Evolutionary conservation across 2,113 vertebrate species (phyloP), one percentile per base, ranked within the genome.

Genomic region (Cheilinus undulatus): DNA sequence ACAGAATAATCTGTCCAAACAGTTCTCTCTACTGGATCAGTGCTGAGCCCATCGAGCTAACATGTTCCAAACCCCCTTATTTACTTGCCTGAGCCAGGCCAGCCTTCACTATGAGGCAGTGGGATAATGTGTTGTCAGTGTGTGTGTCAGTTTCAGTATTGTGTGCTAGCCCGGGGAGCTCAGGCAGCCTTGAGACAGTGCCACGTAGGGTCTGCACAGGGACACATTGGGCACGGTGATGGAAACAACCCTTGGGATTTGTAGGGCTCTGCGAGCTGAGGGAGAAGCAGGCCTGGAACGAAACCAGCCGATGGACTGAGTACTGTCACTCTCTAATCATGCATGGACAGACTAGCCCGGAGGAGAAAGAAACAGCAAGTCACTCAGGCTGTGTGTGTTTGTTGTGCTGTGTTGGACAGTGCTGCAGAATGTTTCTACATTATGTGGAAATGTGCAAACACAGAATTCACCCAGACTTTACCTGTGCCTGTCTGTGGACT

Each of bases 271-370:
- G 83, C 59, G 56, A 40, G 76, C 46, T n/a, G 81, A 77, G 75
- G 52, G 53, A 85, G 65, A 57, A 64, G 11, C 80, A 62, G 61
- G 65, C 73, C 78, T 51, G 86, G 86, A 90, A 81, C 19, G 54
- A 85, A 85, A 80, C 61, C 89, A 79, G 82, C 73, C 84, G 52
- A 30, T 84, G 84, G 87, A 85, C 82, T 23, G 87, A 88, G 84
- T 68, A 80, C 85, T 88, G 84, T 85, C 89, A 71, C 78, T 85
- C 76, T 89, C 73, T 91, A 93, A 93, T 92, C 91, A 53, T 82
- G 75, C 82, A 79, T 69, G 76, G 85, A 68, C 90, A 89, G 87
- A 89, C 73, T 15, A 75, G 83, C 88, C 92, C 78, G 3, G 52
- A 90, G 88, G 87, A 86, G n/a, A 79, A 62, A 42, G 62, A 77